A percentile compares a stretch with the other conserved stretches of the same genome.
phyloP scores from a whole-genome alignment of 1,140 invertebrate species.

The Pentalonia nigronervosa region DNA sequence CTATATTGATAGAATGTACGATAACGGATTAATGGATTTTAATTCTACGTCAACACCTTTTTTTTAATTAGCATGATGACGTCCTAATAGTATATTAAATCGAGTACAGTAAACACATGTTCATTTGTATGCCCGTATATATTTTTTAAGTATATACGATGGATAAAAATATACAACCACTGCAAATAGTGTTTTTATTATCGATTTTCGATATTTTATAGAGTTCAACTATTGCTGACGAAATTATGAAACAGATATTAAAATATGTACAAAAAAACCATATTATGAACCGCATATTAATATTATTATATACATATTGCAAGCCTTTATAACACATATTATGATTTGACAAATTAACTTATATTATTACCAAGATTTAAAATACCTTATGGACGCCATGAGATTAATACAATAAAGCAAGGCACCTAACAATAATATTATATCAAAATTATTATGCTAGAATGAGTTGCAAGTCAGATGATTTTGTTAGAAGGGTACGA shows the following conservation, averaged over 20 bases:
- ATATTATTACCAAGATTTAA: neutral
- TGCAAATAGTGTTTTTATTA: neutral
- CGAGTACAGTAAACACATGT: neutral
- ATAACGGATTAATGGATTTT: neutral
- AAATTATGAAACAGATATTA: too few species aligned
- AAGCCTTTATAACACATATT: neutral
- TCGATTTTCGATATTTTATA: neutral
- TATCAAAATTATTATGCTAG: neutral
- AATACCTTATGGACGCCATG: neutral
- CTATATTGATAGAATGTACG: neutral
- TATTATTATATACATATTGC: neutral
- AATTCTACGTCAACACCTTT: neutral
- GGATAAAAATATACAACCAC: neutral
- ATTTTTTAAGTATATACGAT: neutral
- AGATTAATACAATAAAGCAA: neutral
- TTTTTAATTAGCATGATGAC: neutral
- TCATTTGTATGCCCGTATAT: neutral
- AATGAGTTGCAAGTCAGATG: neutral
- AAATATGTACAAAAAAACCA: too few species aligned
- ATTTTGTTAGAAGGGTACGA: neutral
- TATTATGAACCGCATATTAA: too few species aligned
- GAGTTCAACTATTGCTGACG: neutral
- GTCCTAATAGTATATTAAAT: neutral
- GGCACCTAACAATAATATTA: neutral
- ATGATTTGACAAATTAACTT: neutral